Evolutionary conservation across 2,888 invertebrate species (phyloP).

Genomic region (Cheilosia pagana): DNA sequence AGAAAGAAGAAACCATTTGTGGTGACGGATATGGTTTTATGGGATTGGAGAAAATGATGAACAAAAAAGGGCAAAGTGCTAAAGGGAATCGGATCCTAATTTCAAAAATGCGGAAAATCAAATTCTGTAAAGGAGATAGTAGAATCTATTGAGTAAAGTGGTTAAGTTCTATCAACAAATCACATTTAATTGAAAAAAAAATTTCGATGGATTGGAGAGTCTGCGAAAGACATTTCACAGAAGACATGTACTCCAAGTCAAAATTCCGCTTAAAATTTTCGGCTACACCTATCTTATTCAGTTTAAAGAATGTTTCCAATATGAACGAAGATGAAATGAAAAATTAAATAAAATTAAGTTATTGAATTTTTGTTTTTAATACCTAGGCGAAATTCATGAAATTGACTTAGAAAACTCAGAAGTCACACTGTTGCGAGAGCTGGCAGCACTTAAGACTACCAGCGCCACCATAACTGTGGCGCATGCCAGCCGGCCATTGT

Average conservation of each 20-base stretch:
- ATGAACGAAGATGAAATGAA: not conserved
- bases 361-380: slow-evolving; percentile 3
- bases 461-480: no score
- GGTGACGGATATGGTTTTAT: slow-evolving; percentile 14
- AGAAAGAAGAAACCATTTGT: slow-evolving; percentile 14
- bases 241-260: not conserved
- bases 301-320: no score
- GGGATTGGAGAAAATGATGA: slow-evolving; percentile 21
- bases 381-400: slow-evolving; percentile 5
- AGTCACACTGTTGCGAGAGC: no score
- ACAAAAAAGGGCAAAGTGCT: slow-evolving; percentile 19
- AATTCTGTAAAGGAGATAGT: not conserved
- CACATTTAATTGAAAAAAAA: no score
- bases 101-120: slow-evolving; percentile 11
- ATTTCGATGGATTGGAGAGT: no score
- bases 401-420: not conserved
- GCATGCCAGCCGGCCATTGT: no score
- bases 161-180: no score
- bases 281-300: no score
- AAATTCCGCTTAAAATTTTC: not conserved
- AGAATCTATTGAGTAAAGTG: slow-evolving; percentile 1
- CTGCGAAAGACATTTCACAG: no score
- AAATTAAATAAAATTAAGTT: not conserved
- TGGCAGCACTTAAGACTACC: no score
- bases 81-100: slow-evolving; percentile 13